A percentile compares a stretch with the other conserved stretches of the same genome.
Conservation (phyloP, 2,888 invertebrate species). For the Ramazzottius varieornatus region DNA sequence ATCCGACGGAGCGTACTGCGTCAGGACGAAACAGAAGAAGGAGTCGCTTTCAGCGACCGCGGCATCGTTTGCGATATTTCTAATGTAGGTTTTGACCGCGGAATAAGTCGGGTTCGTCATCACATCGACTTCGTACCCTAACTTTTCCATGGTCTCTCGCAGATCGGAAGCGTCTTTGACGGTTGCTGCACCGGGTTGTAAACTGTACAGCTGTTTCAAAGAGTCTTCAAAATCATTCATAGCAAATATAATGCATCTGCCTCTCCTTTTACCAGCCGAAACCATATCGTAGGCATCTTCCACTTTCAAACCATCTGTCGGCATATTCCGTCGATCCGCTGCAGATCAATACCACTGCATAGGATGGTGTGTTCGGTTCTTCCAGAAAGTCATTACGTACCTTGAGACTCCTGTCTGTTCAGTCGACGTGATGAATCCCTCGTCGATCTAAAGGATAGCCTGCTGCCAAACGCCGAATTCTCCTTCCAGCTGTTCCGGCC, state of each 20-base stretch:
- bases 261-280: not conserved
- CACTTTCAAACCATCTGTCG: not conserved
- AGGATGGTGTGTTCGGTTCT: too few species aligned
- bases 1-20: not conserved
- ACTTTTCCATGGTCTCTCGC: not conserved
- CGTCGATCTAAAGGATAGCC: too few species aligned
- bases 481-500: too few species aligned
- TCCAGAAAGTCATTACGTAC: too few species aligned
- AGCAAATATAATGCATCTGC: not conserved
- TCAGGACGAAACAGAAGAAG: not conserved
- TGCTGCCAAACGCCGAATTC: too few species aligned
- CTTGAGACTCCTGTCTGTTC: too few species aligned
- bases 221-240: not conserved
- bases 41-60: not conserved
- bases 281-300: not conserved
- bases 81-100: not conserved
- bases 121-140: not conserved
- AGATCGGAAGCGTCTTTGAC: not conserved
- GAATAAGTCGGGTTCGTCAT: not conserved
- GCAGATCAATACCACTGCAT: too few species aligned
- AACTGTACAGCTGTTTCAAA: not conserved
- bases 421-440: too few species aligned
- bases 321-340: not conserved
- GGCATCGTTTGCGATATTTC: too few species aligned
- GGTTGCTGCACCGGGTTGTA: not conserved